phyloP scores from a whole-genome alignment of 92 coral and sea anemone species.

The Siderastrea radians region DNA sequence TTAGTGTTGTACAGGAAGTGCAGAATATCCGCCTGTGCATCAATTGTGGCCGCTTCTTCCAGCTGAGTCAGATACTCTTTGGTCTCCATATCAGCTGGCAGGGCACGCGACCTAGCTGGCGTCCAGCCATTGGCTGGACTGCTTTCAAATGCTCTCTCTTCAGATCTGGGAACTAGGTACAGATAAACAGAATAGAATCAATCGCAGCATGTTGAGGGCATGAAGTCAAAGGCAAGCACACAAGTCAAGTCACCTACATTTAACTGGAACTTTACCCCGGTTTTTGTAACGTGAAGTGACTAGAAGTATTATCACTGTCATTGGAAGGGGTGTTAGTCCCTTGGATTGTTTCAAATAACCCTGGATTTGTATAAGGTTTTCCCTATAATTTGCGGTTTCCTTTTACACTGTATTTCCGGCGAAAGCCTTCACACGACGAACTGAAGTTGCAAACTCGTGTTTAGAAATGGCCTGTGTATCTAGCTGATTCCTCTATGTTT shows the following conservation, averaged over 20 bases:
- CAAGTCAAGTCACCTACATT: neutral
- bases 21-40: slow-evolving; percentile 95
- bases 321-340: no score
- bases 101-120: slow-evolving; percentile 78
- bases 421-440: no score
- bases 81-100: slow-evolving; percentile 79
- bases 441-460: no score
- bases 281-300: no score
- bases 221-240: neutral
- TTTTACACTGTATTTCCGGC: no score
- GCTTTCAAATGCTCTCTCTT: slow-evolving; percentile 57
- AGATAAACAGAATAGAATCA: neutral
- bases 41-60: slow-evolving; percentile 87
- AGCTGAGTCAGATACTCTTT: slow-evolving; percentile 81
- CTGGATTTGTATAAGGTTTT: no score
- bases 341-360: no score
- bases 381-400: no score
- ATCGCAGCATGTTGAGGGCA: neutral
- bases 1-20: slow-evolving; percentile 91
- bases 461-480: no score
- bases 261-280: neutral
- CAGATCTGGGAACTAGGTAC: slow-evolving; percentile 49
- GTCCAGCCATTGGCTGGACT: slow-evolving; percentile 84
- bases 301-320: no score
- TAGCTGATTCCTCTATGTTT: no score